Evolutionary conservation across 2,888 invertebrate genomes (phyloP).

Genomic region (Zygaena filipendulae): DNA sequence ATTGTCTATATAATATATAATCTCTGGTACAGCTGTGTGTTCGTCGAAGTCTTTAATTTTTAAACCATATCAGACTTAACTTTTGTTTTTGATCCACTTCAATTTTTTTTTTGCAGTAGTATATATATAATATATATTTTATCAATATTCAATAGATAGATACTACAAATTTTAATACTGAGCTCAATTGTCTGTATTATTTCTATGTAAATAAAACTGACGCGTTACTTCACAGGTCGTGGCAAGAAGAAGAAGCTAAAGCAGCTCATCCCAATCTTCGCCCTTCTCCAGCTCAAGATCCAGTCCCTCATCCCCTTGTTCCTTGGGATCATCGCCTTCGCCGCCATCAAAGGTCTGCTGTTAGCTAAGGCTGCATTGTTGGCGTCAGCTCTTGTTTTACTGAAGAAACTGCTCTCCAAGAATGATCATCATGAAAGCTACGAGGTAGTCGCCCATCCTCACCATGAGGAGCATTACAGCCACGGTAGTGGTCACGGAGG

Average conservation of each 20-base stretch:
- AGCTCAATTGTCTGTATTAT: no score
- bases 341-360: slow-evolving; percentile 86
- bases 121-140: no score
- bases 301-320: slow-evolving; percentile 82
- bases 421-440: slow-evolving; percentile 75
- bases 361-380: slow-evolving; percentile 86
- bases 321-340: slow-evolving; percentile 77
- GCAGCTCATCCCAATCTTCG: slow-evolving; percentile 78
- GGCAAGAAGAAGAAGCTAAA: slow-evolving; percentile 85
- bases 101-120: no score
- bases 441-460: slow-evolving; percentile 79
- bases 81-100: no score
- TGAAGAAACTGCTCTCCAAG: slow-evolving; percentile 77
- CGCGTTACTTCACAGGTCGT: slow-evolving; percentile 75
- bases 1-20: no score
- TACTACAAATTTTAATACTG: no score
- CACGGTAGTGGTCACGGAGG: slow-evolving; percentile 65
- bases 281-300: slow-evolving; percentile 82
- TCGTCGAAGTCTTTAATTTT: no score
- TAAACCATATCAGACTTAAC: no score
- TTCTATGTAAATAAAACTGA: no score
- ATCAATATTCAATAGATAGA: no score
- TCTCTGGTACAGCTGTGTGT: no score
- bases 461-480: slow-evolving; percentile 70
- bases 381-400: slow-evolving; percentile 75